Percentiles rank a stretch among this genome's conserved stretches.
These are phyloP conservation scores for Procavia capensis DNA, from an alignment of 2,113 vertebrate genomes.

Conservation along the genomic window DNA sequence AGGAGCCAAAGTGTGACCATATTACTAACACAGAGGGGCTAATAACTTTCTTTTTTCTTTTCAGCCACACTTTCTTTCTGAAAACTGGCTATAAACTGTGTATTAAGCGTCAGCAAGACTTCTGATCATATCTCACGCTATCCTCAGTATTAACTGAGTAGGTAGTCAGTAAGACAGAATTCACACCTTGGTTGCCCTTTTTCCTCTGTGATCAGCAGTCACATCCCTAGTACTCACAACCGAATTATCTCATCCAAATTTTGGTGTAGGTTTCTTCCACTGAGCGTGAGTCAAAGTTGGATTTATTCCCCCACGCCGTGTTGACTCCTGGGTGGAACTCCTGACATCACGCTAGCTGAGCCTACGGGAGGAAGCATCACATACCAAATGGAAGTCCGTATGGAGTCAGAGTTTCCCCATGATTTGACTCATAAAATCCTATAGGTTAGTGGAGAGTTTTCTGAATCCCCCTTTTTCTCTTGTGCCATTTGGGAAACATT, in stretches of 20 bases:
- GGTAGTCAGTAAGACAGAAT: conserved; percentile 59
- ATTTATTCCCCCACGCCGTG: conserved; percentile 50
- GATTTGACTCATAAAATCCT: conserved; percentile 74
- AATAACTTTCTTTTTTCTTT: conserved; percentile 82
- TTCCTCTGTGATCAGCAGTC: conserved; percentile 72
- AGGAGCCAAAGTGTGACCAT: conserved; percentile 63
- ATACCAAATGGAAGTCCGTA: conserved; percentile 51
- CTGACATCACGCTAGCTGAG: conserved; percentile 67
- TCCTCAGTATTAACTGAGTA: conserved; percentile 19
- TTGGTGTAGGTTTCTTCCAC: conserved; percentile 67
- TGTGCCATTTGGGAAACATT: neutral
- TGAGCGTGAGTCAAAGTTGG: conserved; percentile 77
- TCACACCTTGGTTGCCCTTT: conserved; percentile 66
- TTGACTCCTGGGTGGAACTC: conserved; percentile 63
- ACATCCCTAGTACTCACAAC: conserved; percentile 56
- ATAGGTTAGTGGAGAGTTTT: conserved; percentile 51
- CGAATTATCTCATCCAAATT: conserved; percentile 57
- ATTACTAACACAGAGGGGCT: conserved; percentile 61
- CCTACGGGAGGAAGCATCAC: conserved; percentile 57
- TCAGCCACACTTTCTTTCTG: conserved; percentile 79
- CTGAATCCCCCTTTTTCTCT: conserved; percentile 60
- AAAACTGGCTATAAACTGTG: conserved; percentile 20
- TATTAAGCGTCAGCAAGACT: conserved; percentile 65
- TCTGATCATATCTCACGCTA: neutral
- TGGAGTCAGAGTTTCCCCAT: conserved; percentile 58